A percentile compares a stretch with the other conserved stretches of the same genome.
Evolutionary conservation across 2,888 invertebrate genomes (phyloP).

Genomic region (Aphelenchoides bicaudatus): DNA sequence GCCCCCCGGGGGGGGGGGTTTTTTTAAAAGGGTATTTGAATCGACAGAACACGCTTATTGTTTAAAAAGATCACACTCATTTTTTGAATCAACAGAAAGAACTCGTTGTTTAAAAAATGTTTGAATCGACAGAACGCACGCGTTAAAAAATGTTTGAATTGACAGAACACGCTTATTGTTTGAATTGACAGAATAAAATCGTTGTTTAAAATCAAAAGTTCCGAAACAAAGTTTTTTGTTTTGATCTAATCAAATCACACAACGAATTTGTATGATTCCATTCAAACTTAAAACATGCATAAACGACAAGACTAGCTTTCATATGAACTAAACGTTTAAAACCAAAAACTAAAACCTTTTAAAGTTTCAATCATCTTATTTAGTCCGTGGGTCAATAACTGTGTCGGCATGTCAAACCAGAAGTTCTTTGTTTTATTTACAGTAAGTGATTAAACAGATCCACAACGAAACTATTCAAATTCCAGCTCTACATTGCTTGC

Average conservation of each 20-base stretch:
- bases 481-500: conserved; percentile 93
- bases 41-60: no score
- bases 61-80: not conserved
- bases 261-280: not conserved
- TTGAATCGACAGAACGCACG: not conserved
- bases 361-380: not conserved
- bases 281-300: not conserved
- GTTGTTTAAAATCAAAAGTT: not conserved
- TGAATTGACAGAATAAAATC: not conserved
- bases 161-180: no score
- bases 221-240: not conserved
- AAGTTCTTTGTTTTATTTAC: conserved; percentile 93
- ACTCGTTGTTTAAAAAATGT: no score
- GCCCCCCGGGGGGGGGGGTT: no score
- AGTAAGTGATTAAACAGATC: not conserved
- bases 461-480: not conserved
- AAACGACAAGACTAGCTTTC: not conserved
- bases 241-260: not conserved
- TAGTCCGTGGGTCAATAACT: conserved; percentile 83
- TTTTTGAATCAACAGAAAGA: not conserved
- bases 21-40: not conserved
- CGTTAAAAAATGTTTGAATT: not conserved
- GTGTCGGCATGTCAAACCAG: conserved; percentile 98
- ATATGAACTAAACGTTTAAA: not conserved
- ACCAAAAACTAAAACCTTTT: not conserved